phyloP scores from a whole-genome alignment of 37 sponge, comb jelly and placozoan species.

The Oopsacas minuta region DNA sequence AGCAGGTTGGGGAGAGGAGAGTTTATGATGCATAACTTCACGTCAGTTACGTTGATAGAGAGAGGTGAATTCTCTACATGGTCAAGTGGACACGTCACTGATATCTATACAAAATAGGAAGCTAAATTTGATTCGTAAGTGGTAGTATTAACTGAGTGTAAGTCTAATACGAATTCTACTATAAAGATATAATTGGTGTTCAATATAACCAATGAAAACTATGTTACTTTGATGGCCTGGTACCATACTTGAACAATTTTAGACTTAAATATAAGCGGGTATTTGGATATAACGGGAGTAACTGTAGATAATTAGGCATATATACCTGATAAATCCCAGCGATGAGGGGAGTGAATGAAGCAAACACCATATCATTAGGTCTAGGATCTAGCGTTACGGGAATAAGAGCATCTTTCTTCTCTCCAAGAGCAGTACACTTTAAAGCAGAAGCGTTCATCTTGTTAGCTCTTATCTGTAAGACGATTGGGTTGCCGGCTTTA shows the following conservation, averaged over 20 bases:
- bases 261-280: too few relatives aligned
- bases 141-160: too few relatives aligned
- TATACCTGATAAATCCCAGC: not conserved
- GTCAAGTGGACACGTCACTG: not conserved
- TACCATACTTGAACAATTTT: too few relatives aligned
- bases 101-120: not conserved
- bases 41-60: slow-evolving; percentile 23
- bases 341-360: not conserved
- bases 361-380: not conserved
- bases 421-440: slow-evolving; percentile 29
- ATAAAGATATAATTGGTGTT: too few relatives aligned
- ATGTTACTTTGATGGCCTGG: too few relatives aligned
- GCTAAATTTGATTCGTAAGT: too few relatives aligned
- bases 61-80: slow-evolving; percentile 21
- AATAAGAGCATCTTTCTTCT: slow-evolving; percentile 23
- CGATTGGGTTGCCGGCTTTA: slow-evolving; percentile 29
- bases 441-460: slow-evolving; percentile 31
- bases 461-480: slow-evolving; percentile 12
- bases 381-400: slow-evolving; percentile 29
- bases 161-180: too few relatives aligned
- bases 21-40: slow-evolving; percentile 23
- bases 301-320: too few relatives aligned
- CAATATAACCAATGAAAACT: too few relatives aligned
- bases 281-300: too few relatives aligned
- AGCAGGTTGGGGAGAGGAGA: not conserved